These are phyloP conservation scores for Loxodonta africana DNA, from an alignment of 2,113 vertebrate genomes.

Conservation along the genomic window DNA sequence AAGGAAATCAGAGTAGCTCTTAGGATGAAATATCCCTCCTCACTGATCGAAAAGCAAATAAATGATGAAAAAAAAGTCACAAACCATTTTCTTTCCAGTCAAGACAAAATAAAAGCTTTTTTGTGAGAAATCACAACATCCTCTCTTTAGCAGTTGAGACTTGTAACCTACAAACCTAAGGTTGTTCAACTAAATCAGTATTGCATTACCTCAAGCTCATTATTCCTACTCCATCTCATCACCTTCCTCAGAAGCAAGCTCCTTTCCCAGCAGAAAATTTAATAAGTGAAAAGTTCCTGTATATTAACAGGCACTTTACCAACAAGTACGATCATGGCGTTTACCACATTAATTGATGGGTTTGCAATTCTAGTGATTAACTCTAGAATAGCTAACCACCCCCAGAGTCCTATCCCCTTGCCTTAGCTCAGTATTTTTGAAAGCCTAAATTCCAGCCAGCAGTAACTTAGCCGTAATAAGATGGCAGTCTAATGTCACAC, in stretches of 20 bases:
- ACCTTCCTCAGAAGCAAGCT: background rate
- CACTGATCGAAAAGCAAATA: constrained; percentile 30
- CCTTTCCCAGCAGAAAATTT: background rate
- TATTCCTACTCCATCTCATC: constrained; percentile 20
- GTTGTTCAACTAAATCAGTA: constrained; percentile 42
- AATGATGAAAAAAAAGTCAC: background rate
- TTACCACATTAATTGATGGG: constrained; percentile 45
- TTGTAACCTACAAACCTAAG: constrained; percentile 19
- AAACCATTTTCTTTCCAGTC: background rate
- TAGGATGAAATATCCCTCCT: background rate
- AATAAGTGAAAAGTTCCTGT: constrained; percentile 59
- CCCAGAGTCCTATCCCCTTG: background rate
- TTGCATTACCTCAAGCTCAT: background rate
- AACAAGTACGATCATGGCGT: constrained; percentile 45
- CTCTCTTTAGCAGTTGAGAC: background rate
- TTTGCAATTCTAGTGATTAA: constrained; percentile 42
- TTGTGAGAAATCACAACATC: constrained; percentile 1
- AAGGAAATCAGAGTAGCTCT: background rate
- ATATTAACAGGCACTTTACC: constrained; percentile 48
- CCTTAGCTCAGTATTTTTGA: constrained; percentile 41
- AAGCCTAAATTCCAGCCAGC: constrained; percentile 61
- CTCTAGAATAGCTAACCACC: constrained; percentile 16
- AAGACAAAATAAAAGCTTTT: constrained; percentile 39
- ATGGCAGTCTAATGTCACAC: constrained; percentile 68
- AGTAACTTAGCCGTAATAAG: constrained; percentile 62